phyloP scores from a whole-genome alignment of 2,113 vertebrate genomes.

The Kryptolebias marmoratus region DNA sequence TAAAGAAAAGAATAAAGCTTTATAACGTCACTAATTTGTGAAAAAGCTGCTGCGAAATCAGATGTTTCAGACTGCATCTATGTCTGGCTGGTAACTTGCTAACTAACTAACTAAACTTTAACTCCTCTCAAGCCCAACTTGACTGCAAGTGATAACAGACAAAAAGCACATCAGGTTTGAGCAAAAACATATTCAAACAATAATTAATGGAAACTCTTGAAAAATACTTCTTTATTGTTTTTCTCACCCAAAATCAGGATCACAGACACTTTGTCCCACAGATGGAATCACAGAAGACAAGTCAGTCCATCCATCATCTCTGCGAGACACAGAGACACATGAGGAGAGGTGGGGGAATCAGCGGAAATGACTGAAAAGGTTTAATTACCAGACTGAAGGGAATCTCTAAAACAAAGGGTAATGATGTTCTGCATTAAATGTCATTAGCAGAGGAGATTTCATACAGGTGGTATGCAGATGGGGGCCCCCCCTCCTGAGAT shows the following conservation, averaged over 20 bases:
- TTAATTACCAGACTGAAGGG: neutral
- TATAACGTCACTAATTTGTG: no score
- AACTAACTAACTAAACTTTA: no score
- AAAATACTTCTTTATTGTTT: slow-evolving; percentile 6
- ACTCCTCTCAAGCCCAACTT: neutral
- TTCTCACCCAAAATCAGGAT: slow-evolving; percentile 30
- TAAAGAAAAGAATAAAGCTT: no score
- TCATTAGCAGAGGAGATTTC: slow-evolving; percentile 34
- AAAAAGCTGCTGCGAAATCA: no score
- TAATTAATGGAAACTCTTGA: slow-evolving; percentile 18
- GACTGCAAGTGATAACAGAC: neutral
- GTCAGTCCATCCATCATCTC: slow-evolving; percentile 50
- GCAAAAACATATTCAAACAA: slow-evolving; percentile 25
- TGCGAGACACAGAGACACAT: slow-evolving; percentile 13
- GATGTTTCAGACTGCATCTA: no score
- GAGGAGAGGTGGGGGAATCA: neutral
- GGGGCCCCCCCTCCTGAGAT: slow-evolving; percentile 46
- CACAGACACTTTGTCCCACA: slow-evolving; percentile 17
- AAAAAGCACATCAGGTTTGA: neutral
- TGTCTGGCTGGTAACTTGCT: no score
- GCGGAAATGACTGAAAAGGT: slow-evolving; percentile 10
- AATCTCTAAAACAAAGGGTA: slow-evolving; percentile 26
- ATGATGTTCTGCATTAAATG: slow-evolving; percentile 32
- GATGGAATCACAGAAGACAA: slow-evolving; percentile 26
- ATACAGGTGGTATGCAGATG: slow-evolving; percentile 74